Base-by-base conservation (phyloP, 1,140 invertebrate species). In the Dendroctonus ponderosae region DNA sequence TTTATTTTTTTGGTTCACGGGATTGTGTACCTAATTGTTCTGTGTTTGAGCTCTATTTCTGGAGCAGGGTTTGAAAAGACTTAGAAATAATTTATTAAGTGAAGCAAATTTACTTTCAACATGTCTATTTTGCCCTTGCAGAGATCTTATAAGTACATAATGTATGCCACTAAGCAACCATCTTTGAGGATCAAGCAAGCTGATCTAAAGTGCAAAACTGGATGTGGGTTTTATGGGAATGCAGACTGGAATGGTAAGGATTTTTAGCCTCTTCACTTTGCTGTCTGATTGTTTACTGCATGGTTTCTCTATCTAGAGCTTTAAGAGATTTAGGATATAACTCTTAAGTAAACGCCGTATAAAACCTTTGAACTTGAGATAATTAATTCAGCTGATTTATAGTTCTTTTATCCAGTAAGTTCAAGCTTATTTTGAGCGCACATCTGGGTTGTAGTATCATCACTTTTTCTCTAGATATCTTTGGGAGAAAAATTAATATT, bases 201-300 rank as follows among this genome's bases (percentile, higher is more conserved):
- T 59, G 93, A 96, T 80, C 81, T 99, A 66, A 89, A 96, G 71
- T 99, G 97, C 80, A 93, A 93, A 79, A 95, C 92, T 80, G 92
- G 93, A 11, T 99, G 96, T 83, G 95, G 94, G 63, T 99, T 88
- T 83, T 99, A 91, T 80, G 97, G 97, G 14, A 99, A 98, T 81
- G 91, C 92, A 40, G 91, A 96, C 76, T 99, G 96, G 92, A 89
- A 96, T 77, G 85, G 78, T 79, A 71, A 73, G 71, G 69, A 54
- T 48, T 41, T 56, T 15, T 52, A 26, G 3, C 26, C 26, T 26
- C 1, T 26, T 26, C 26, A 26, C 26, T 26, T 26, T 26, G 26
- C 26, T 3, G 26, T 26, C 26, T 26, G 26, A 26, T 46, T 11
- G 9, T 46, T 46, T 46, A 11, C 44, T 11, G 9, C 4, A 11